These are phyloP conservation scores for Rhopilema esculentum DNA, from an alignment of 30 jellyfish, hydroid and myxozoan species.

Conservation along the genomic window DNA sequence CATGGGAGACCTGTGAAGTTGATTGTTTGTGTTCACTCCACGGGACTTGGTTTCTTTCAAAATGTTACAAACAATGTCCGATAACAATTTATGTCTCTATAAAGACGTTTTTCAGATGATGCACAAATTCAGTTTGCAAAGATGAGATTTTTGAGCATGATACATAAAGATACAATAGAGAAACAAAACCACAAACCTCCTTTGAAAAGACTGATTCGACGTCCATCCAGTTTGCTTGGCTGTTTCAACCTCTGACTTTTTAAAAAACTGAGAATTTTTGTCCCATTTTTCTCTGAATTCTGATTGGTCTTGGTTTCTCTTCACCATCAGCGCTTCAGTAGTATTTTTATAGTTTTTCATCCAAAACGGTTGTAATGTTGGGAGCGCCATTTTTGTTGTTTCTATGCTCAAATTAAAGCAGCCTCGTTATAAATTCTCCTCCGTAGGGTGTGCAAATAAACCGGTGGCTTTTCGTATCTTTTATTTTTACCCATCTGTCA, in stretches of 20 bases:
- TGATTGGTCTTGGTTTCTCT: conserved; percentile 68
- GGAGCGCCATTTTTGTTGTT: conserved; percentile 88
- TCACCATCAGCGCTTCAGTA: conserved; percentile 71
- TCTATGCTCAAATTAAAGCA: conserved; percentile 6
- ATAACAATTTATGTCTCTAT: too few species aligned
- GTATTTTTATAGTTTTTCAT: conserved; percentile 62
- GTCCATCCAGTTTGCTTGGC: conserved; percentile 74
- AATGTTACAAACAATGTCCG: too few species aligned
- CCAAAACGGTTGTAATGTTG: conserved; percentile 86
- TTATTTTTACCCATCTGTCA: too few species aligned
- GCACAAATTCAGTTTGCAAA: too few species aligned
- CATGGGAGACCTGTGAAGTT: too few species aligned
- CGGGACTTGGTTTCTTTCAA: too few species aligned
- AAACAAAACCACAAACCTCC: conserved; percentile 52
- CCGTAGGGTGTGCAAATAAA: not conserved
- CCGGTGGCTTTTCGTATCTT: too few species aligned
- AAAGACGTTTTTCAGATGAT: too few species aligned
- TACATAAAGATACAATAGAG: not conserved
- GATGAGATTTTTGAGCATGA: too few species aligned
- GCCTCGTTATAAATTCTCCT: conserved; percentile 33
- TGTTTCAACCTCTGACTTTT: conserved; percentile 59
- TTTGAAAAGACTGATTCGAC: conserved; percentile 64
- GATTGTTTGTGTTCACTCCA: too few species aligned
- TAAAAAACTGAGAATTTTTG: conserved; percentile 64
- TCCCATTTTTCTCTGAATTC: conserved; percentile 82